A percentile compares a stretch with the other conserved stretches of the same genome.
These are phyloP conservation scores for Drosophila siamana DNA, from an alignment of 2,888 invertebrate species.

Conservation along the genomic window DNA sequence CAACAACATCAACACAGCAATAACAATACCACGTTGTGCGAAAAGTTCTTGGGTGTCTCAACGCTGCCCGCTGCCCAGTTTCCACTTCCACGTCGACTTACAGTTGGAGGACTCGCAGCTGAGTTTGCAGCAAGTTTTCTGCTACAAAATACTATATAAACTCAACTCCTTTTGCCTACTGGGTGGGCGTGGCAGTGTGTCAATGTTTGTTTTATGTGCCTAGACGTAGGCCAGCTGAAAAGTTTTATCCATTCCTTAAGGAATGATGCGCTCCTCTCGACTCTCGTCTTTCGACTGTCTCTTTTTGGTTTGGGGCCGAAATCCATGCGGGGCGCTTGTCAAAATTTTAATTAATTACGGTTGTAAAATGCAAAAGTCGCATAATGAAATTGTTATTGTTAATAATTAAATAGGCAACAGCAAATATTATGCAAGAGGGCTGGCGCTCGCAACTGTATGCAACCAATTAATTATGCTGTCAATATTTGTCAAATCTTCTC, in stretches of 20 bases:
- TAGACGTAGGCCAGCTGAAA: conserved; percentile 55
- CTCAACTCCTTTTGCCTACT: conserved; percentile 47
- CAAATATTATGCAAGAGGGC: conserved; percentile 39
- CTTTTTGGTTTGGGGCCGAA: background rate
- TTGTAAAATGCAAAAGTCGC: conserved; percentile 52
- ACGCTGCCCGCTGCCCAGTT: conserved; percentile 2
- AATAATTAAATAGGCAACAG: conserved; percentile 69
- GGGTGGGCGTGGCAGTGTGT: conserved; percentile 74
- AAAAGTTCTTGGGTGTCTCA: conserved; percentile 69
- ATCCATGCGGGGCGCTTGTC: conserved; percentile 44
- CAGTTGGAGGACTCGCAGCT: conserved; percentile 51
- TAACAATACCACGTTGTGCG: conserved; percentile 68
- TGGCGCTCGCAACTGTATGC: conserved; percentile 30
- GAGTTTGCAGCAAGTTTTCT: conserved; percentile 72
- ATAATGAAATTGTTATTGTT: conserved; percentile 59
- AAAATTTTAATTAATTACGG: conserved; percentile 69
- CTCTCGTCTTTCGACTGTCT: background rate
- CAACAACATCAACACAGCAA: conserved; percentile 61
- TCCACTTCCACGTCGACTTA: background rate
- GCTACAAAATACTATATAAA: conserved; percentile 54
- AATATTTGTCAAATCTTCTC: conserved; percentile 66
- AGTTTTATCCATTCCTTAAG: conserved; percentile 31
- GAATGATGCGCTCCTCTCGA: background rate
- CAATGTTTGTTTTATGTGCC: conserved; percentile 83
- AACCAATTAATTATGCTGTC: conserved; percentile 64